Percentiles rank a stretch among this genome's conserved stretches.
phyloP scores from a whole-genome alignment of 64 coral and sea anemone genomes.

The Exaiptasia diaphana region DNA sequence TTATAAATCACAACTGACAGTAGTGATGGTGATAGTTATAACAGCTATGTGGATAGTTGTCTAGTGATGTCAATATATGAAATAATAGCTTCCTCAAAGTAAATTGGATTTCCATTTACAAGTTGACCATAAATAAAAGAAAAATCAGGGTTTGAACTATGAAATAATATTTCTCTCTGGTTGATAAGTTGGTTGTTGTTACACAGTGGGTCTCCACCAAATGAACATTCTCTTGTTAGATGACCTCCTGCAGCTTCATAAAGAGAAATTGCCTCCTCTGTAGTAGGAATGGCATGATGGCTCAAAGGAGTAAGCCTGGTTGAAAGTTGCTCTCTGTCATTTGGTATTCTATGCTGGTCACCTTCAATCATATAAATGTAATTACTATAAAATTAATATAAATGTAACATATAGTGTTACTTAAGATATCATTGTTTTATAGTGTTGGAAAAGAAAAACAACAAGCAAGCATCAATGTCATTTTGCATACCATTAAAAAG shows the following conservation, averaged over 20 bases:
- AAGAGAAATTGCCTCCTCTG: neutral
- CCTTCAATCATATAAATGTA: too few species aligned
- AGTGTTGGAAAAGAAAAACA: too few species aligned
- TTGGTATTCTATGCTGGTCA: neutral
- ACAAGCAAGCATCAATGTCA: too few species aligned
- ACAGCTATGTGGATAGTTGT: too few species aligned
- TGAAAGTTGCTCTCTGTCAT: neutral
- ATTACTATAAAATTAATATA: too few species aligned
- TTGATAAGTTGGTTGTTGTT: neutral
- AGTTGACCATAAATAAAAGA: neutral
- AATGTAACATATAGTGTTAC: too few species aligned
- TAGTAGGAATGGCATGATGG: neutral
- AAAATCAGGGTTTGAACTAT: neutral
- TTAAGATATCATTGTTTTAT: too few species aligned
- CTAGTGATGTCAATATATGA: too few species aligned
- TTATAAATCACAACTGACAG: too few species aligned
- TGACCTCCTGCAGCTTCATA: conserved; percentile 15
- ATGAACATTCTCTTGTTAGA: neutral
- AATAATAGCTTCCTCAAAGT: too few species aligned
- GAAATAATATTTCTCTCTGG: neutral
- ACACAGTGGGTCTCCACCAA: neutral
- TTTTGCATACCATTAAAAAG: too few species aligned
- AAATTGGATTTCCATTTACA: neutral
- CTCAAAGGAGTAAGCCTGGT: neutral
- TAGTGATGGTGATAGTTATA: too few species aligned